Evolutionary conservation across 2,888 invertebrate species (phyloP), one percentile per base, ranked within the genome.

Genomic region (Orchestes rusci): DNA sequence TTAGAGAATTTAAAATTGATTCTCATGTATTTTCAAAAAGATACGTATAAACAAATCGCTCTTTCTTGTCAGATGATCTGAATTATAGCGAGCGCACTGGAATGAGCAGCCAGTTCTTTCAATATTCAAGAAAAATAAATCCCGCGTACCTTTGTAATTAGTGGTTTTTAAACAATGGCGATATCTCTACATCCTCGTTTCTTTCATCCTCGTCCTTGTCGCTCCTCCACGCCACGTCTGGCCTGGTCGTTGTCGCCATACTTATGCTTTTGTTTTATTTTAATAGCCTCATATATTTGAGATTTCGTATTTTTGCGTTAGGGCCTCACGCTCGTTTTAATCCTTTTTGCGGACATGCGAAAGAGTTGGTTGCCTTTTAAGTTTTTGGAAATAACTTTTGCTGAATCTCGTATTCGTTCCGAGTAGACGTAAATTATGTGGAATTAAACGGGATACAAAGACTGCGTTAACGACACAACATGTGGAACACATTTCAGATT

Each of bases 121-220:
- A 67, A 67, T 68, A 68, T 67, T 66, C 68, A 67, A 67, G 67
- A 67, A 67, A 67, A 67, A 67, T 68, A 67, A 68, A 68, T 68
- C 66, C 60, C 63, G 58, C 54, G 23, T 10, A 60, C 60, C 61
- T 63, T 66, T 66, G 66, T 66, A 68, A 68, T 68, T 68, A 68
- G 67, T 65, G 67, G 62, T 66, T 67, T 66, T 67, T 66, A 65
- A 67, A 67, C 67, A 66, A 68, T 67, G 66, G 64, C 61, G 58
- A 58, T 59, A 58, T 58, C 57, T 57, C n/a, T n/a, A 55, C 50
- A 52, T 53, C 54, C 54, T 51, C n/a, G n/a, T n/a, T n/a, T n/a
- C n/a, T n/a, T n/a, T n/a, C n/a, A n/a, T n/a, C n/a, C 55, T 56
- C 30, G 18, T 42, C 43, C 32, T 37, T 27, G 12, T 43, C 43